phyloP scores from a whole-genome alignment of 2,888 invertebrate species.

The Oxyteleia sp. region DNA sequence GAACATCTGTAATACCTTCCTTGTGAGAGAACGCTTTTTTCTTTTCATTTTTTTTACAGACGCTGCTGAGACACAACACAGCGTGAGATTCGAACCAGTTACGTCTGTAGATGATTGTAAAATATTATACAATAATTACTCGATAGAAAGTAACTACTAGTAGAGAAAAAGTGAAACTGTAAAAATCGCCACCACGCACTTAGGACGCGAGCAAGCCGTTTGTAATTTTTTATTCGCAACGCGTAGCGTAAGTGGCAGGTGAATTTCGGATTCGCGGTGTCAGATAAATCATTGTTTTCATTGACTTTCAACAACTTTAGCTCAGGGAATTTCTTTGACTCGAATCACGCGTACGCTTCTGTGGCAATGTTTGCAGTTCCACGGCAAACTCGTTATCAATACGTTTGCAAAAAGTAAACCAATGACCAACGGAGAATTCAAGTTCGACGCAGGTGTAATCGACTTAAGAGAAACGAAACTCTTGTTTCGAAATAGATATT shows the following conservation, averaged over 20 bases:
- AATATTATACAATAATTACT: conserved; percentile 46
- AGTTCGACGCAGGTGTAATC: not conserved
- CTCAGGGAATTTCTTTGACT: too few relatives aligned
- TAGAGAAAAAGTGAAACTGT: conserved; percentile 37
- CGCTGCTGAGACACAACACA: not conserved
- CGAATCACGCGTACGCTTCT: not conserved
- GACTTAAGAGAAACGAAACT: conserved; percentile 2
- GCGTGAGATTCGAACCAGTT: conserved; percentile 19
- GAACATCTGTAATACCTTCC: too few relatives aligned
- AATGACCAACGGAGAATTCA: conserved; percentile 28
- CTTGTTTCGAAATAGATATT: not conserved
- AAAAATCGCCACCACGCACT: conserved; percentile 26
- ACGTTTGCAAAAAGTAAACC: conserved; percentile 7
- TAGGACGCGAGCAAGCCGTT: conserved; percentile 7
- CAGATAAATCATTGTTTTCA: too few relatives aligned
- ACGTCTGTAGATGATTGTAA: conserved; percentile 32
- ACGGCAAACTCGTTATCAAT: conserved; percentile 10
- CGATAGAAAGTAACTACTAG: conserved; percentile 38
- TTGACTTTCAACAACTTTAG: too few relatives aligned
- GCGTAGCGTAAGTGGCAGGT: not conserved
- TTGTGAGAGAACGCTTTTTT: too few relatives aligned
- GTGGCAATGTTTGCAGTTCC: conserved; percentile 30
- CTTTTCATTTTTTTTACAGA: too few relatives aligned
- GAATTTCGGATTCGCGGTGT: too few relatives aligned
- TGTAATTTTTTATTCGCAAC: conserved; percentile 14